A percentile compares a stretch with the other conserved stretches of the same genome.
phyloP scores from a whole-genome alignment of 2,888 invertebrate genomes.

The Caenorhabditis drosophilae region DNA sequence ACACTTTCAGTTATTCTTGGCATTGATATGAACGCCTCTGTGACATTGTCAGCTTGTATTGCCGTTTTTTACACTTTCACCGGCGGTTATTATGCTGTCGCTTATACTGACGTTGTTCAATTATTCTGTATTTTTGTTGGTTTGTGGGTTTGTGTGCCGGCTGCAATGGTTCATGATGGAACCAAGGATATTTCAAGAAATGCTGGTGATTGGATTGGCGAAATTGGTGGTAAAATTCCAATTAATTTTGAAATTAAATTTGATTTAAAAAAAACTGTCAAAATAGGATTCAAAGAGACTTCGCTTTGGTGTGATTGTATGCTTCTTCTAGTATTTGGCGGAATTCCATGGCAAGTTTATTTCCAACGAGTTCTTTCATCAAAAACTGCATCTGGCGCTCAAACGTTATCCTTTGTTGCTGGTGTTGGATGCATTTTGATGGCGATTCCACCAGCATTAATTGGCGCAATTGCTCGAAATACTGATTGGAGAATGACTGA shows the following conservation, averaged over 20 bases:
- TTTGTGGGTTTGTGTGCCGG: conserved; percentile 96
- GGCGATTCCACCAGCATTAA: conserved; percentile 94
- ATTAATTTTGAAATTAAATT: too few species aligned
- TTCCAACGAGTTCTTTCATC: conserved; percentile 96
- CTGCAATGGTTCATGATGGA: conserved; percentile 86
- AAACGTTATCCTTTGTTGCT: conserved; percentile 91
- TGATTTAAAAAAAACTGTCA: too few species aligned
- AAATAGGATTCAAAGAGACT: conserved; percentile 45
- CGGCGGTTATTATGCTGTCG: conserved; percentile 90
- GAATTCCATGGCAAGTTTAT: conserved; percentile 98
- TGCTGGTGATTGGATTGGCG: conserved; percentile 85
- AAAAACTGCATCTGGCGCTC: conserved; percentile 89
- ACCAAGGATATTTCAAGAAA: conserved; percentile 78
- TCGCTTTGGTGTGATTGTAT: conserved; percentile 86
- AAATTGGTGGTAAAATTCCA: too few species aligned
- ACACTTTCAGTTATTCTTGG: conserved; percentile 95
- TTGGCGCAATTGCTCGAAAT: conserved; percentile 93
- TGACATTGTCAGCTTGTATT: conserved; percentile 91
- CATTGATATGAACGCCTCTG: conserved; percentile 88
- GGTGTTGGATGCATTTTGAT: conserved; percentile 92
- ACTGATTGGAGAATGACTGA: conserved; percentile 93
- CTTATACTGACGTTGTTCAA: conserved; percentile 97
- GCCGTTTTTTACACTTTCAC: conserved; percentile 92
- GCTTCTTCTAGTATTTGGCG: conserved; percentile 87
- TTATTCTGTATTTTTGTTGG: conserved; percentile 96